A percentile compares a stretch with the other conserved stretches of the same genome.
Evolutionary conservation across 2,888 invertebrate species (phyloP).

Genomic region (Eubasilissa splendida): DNA sequence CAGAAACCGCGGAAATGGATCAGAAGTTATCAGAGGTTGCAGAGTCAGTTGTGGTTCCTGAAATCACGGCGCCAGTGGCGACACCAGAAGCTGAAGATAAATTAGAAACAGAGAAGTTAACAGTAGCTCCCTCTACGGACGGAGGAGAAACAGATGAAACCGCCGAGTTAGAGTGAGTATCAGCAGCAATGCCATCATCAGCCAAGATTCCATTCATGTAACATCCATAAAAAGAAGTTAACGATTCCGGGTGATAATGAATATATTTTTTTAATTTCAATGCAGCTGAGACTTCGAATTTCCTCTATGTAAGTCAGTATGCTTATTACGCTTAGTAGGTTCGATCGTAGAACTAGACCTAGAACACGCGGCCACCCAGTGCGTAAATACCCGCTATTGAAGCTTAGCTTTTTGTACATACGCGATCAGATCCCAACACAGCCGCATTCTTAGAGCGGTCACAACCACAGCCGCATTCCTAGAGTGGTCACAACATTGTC

Average conservation of each 20-base stretch:
- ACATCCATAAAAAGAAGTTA: slow-evolving; percentile 32
- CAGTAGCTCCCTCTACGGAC: background rate
- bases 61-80: slow-evolving; percentile 11
- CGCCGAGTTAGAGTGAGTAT: slow-evolving; percentile 58
- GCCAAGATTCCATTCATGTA: slow-evolving; percentile 31
- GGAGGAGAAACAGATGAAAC: slow-evolving; percentile 38
- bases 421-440: slow-evolving; percentile 51
- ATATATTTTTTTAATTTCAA: slow-evolving; percentile 54
- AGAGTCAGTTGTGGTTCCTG: background rate
- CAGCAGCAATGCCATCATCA: slow-evolving; percentile 46
- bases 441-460: slow-evolving; percentile 51
- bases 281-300: slow-evolving; percentile 58
- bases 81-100: slow-evolving; percentile 3
- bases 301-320: slow-evolving; percentile 54
- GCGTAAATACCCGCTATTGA: slow-evolving; percentile 40
- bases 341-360: slow-evolving; percentile 49
- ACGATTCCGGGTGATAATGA: slow-evolving; percentile 45
- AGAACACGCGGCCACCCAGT: slow-evolving; percentile 43
- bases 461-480: slow-evolving; percentile 55
- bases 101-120: slow-evolving; percentile 27
- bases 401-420: slow-evolving; percentile 57
- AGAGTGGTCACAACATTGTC: slow-evolving; percentile 28
- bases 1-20: slow-evolving; percentile 19
- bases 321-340: slow-evolving; percentile 54
- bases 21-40: slow-evolving; percentile 10